phyloP scores from a whole-genome alignment of 1,140 invertebrate genomes.

The Diabrotica virgifera region DNA sequence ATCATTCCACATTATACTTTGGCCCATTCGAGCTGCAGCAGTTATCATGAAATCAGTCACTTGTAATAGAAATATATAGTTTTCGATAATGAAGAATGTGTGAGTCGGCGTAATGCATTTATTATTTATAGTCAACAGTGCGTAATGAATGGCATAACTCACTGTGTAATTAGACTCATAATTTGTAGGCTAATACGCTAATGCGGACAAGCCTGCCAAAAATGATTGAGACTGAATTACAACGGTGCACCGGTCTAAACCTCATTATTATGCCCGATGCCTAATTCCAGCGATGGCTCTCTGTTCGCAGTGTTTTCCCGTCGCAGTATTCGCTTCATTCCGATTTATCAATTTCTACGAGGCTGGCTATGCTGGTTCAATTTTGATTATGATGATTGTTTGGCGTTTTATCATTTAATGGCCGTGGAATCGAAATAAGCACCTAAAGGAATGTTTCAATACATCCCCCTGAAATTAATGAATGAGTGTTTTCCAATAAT shows the following conservation, averaged over 20 bases:
- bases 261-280: conserved; percentile 26
- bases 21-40: neutral
- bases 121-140: conserved; percentile 43
- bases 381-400: conserved; percentile 3
- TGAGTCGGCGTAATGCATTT: conserved; percentile 43
- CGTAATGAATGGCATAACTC: conserved; percentile 48
- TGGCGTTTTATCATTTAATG: neutral
- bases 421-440: no score
- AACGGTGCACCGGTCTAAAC: conserved; percentile 22
- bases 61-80: conserved; percentile 48
- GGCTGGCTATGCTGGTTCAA: neutral
- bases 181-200: conserved; percentile 47
- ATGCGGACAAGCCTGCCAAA: conserved; percentile 44
- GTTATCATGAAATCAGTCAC: conserved; percentile 36
- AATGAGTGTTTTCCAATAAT: no score
- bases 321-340: neutral
- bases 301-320: neutral
- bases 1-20: no score
- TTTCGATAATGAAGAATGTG: conserved; percentile 48
- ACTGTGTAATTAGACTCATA: conserved; percentile 48
- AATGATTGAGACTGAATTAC: conserved; percentile 47
- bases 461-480: no score
- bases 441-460: no score
- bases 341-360: neutral
- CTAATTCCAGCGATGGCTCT: neutral